Evolutionary conservation across 1,140 invertebrate genomes (phyloP), one percentile per base, ranked within the genome.

Genomic region (Drosophila ohnishii): DNA sequence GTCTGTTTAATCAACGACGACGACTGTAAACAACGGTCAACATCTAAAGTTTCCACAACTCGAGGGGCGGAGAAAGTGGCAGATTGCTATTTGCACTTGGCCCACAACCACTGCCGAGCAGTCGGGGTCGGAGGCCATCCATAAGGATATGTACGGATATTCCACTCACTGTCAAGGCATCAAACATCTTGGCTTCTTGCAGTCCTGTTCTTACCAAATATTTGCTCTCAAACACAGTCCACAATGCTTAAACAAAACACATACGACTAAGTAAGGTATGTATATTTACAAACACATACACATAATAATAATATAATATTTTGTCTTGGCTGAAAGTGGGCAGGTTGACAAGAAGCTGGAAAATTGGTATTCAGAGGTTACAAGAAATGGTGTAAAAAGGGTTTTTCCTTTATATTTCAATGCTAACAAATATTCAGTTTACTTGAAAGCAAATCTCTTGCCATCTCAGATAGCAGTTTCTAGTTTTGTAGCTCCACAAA

Each of bases 131-230:
- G 6, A 9, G n/a, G 9, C 5, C 28, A 40, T 70, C 56, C 35
- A 61, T 69, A 69, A 35, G 58, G 70, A 63, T 50, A 50, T 50
- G 14, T 72, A 69, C 30, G 61, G 61, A 62, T 75, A 63, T 39
- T 50, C 75, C 57, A 34, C 62, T 74, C 74, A 75, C 65, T 71
- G 61, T 42, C 45, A 32, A 44, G 61, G 70, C 62, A 85, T 63
- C 80, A 84, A 84, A 85, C 75, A 87, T 87, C 83, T 87, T 87
- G 83, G 83, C 83, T 87, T 87, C 80, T 83, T 88, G 71, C 51
- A 78, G 71, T 83, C 72, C 59, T 58, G 76, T 73, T 42, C 44
- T 67, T 51, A 48, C 60, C 79, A 87, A 87, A 87, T 87, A 87
- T 87, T 87, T 87, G 75, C 79, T 28, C 40, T 65, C 70, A 67